Conservation (phyloP, 2,888 invertebrate species). For the Cephonodes hylas region DNA sequence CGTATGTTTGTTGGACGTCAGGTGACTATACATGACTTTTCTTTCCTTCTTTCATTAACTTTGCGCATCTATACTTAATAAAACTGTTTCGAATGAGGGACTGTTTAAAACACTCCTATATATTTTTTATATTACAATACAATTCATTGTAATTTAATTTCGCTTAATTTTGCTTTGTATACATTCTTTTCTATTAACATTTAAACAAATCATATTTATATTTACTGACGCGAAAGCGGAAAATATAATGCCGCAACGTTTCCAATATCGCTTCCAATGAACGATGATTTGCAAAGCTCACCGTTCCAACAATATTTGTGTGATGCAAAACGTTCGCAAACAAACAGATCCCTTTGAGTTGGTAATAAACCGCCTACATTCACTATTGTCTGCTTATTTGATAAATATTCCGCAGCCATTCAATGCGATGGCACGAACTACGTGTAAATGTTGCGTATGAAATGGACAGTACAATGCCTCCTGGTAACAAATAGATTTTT, state of each 20-base stretch:
- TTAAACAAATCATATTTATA: neutral
- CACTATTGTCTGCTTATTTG: neutral
- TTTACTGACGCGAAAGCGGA: neutral
- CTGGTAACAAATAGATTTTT: too few relatives aligned
- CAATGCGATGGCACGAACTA: neutral
- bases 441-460: too few relatives aligned
- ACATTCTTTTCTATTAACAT: neutral
- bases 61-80: too few relatives aligned
- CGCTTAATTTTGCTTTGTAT: neutral
- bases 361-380: constrained; percentile 26
- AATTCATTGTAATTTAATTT: too few relatives aligned
- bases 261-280: constrained; percentile 3
- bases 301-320: constrained; percentile 27
- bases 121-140: too few relatives aligned
- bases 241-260: neutral
- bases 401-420: neutral
- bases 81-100: too few relatives aligned
- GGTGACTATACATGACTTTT: too few relatives aligned
- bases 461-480: too few relatives aligned
- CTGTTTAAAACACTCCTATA: too few relatives aligned
- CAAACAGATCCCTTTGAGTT: constrained; percentile 34
- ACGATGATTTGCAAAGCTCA: constrained; percentile 11
- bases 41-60: too few relatives aligned
- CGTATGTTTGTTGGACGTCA: too few relatives aligned
- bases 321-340: constrained; percentile 45